Evolutionary conservation across 2,888 invertebrate genomes (phyloP).

Genomic region (Piscicola geometra): DNA sequence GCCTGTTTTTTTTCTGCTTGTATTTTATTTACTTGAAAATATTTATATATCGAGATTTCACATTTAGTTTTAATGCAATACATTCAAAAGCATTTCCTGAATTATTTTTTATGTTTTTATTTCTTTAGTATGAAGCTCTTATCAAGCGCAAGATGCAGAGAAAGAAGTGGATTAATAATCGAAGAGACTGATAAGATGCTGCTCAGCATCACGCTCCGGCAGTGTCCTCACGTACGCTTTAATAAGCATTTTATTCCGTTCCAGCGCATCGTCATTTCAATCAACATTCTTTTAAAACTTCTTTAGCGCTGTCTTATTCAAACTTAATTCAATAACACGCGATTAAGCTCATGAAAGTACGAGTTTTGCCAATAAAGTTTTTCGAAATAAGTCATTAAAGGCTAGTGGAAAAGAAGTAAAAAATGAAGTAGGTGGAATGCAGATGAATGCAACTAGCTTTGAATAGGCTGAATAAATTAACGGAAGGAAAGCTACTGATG

Average conservation of each 20-base stretch:
- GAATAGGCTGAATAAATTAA: neutral
- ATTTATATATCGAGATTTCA: too few relatives aligned
- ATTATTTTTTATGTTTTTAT: neutral
- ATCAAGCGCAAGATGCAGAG: too few relatives aligned
- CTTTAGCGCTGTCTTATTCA: conserved; percentile 3
- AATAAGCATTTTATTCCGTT: conserved; percentile 2
- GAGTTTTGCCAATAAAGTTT: conserved; percentile 9
- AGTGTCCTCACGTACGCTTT: neutral
- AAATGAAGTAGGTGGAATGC: neutral
- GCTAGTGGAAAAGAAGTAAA: neutral
- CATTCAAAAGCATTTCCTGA: neutral
- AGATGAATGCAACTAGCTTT: neutral
- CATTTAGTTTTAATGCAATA: neutral
- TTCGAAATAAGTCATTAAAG: neutral
- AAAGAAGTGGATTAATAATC: neutral
- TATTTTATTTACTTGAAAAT: too few relatives aligned
- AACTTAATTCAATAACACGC: conserved; percentile 13
- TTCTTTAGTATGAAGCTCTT: neutral
- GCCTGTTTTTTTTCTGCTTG: neutral
- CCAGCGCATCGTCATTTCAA: conserved; percentile 1
- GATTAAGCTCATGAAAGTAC: conserved; percentile 6
- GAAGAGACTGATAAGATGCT: conserved; percentile 2
- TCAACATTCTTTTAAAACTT: neutral
- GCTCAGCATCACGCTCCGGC: neutral
- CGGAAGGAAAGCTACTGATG: neutral